Evolutionary conservation across 2,888 invertebrate genomes (phyloP).

Genomic region (Leistus spinibarbis): DNA sequence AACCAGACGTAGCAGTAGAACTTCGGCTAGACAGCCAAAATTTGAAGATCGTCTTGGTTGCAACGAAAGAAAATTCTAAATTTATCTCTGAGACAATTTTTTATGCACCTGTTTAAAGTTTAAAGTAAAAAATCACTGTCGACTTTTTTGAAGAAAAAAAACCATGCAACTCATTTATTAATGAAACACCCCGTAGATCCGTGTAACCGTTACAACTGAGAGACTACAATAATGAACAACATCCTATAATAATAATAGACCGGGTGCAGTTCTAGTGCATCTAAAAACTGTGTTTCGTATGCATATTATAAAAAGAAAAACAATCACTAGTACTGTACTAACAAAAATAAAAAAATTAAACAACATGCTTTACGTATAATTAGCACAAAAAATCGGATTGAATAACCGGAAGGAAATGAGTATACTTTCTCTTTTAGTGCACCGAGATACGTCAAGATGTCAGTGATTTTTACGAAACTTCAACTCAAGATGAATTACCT

Average conservation of each 20-base stretch:
- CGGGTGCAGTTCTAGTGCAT: neutral
- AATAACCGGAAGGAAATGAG: conserved; percentile 2
- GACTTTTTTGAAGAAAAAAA: neutral
- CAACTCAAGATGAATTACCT: neutral
- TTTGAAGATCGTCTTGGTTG: no score
- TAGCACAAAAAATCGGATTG: neutral
- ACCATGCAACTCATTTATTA: neutral
- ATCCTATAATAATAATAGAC: neutral
- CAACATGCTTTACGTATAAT: neutral
- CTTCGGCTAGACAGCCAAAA: no score
- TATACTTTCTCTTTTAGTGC: neutral
- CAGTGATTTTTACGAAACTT: neutral
- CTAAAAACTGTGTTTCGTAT: neutral
- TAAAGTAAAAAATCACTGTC: neutral
- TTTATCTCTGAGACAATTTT: no score
- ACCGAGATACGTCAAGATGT: neutral
- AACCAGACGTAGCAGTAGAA: no score
- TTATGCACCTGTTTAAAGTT: neutral
- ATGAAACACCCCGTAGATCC: conserved; percentile 3
- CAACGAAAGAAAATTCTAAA: no score
- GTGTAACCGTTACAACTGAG: neutral
- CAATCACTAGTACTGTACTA: neutral
- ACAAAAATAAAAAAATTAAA: neutral
- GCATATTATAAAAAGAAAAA: neutral
- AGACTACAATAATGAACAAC: neutral